Base-by-base conservation (phyloP, 30 jellyfish, hydroid and myxozoan species). In the Pelagia noctiluca region DNA sequence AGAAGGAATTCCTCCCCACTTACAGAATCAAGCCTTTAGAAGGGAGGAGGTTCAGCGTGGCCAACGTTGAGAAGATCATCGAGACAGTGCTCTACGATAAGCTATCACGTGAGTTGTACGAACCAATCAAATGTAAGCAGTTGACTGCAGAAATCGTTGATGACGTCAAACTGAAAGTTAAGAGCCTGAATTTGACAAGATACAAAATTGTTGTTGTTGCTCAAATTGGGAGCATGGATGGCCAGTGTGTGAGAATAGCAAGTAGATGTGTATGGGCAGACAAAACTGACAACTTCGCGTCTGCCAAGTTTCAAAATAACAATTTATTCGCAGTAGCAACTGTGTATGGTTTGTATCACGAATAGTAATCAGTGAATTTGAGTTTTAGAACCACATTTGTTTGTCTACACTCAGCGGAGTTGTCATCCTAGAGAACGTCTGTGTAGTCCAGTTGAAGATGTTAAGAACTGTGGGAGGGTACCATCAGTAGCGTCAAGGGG, bases 241-340 rank as follows among this genome's bases (percentile, higher is more conserved):
- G 96, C 5, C 91, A 87, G 76, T 75, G 81, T 38, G 73, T 78
- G 21, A 37, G 31, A 30, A 70, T 87, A 5, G 96, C 96, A 25
- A 87, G 96, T 70, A 68, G 96, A 19, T 87, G 96, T 47, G 82
- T 87, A n/a, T 87, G 96, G 96, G 92, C 87, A 2, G 91, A 78
- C 35, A 78, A 87, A 60, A 78, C 90, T 3, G 96, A 87, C 86
- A 78, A 87, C 60, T 87, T 66, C 61, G 89, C 96, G 1, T 47
- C 85, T 24, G 89, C 81, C 71, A 29, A 86, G 81, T 87, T 66
- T 50, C 83, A 78, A 35, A 78, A 73, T 50, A 61, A 72, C 33
- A 37, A 34, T 18, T 30, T 77, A 50, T 87, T 77, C 78, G 96
- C 88, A 3, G 79, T 74, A 31, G 96, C 86, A 11, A 65, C 88